These are phyloP conservation scores for Nasonia longicornis DNA, from an alignment of 1,140 invertebrate species.

Conservation along the genomic window DNA sequence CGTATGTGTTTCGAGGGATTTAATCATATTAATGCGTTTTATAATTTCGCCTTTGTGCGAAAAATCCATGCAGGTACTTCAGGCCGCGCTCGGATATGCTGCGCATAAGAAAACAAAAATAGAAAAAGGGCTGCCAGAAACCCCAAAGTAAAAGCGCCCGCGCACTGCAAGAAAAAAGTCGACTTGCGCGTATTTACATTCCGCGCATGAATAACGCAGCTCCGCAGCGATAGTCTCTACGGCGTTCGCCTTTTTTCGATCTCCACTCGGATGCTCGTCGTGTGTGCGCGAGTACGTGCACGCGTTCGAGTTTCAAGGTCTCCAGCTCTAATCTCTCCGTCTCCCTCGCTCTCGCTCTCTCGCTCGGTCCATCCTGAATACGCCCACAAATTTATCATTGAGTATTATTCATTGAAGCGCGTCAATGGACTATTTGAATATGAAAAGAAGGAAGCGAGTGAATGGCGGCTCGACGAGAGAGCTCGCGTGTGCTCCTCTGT, in stretches of 20 bases:
- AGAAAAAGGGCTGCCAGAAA: neutral
- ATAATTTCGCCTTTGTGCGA: neutral
- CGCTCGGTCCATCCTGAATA: conserved; percentile 53
- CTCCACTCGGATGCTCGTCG: conserved; percentile 8
- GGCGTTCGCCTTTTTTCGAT: conserved; percentile 39
- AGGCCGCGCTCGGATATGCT: neutral
- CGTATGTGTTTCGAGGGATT: neutral
- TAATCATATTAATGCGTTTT: conserved; percentile 24
- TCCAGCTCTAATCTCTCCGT: conserved; percentile 33
- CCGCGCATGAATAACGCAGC: conserved; percentile 33
- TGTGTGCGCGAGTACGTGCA: neutral
- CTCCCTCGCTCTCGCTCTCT: conserved; percentile 16
- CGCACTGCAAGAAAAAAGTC: conserved; percentile 1
- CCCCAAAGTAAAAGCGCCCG: neutral
- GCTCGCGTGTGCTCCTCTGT: conserved; percentile 43
- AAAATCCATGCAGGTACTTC: conserved; percentile 11
- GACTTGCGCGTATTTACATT: conserved; percentile 41
- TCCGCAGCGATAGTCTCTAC: neutral
- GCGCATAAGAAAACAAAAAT: conserved; percentile 21
- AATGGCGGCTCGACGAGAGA: conserved; percentile 54
- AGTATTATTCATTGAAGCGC: conserved; percentile 70
- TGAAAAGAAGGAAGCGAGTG: conserved; percentile 67
- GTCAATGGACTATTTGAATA: conserved; percentile 70
- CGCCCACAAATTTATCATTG: conserved; percentile 70
- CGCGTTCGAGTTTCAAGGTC: conserved; percentile 27